Conservation (phyloP, 1,140 invertebrate species). For the Ips typographus region DNA sequence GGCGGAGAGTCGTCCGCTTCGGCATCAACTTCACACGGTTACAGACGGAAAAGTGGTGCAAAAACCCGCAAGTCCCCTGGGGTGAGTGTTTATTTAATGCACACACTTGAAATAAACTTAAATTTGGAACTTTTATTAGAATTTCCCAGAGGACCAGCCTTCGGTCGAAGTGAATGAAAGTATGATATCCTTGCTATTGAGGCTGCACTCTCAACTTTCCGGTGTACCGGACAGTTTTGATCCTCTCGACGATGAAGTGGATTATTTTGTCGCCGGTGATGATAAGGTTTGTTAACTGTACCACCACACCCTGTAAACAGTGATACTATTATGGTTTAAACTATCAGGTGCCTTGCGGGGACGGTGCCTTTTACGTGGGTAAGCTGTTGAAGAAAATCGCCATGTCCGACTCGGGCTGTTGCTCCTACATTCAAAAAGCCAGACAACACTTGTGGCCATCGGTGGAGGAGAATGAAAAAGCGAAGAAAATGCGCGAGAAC, state of each 20-base stretch:
- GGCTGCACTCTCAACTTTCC: slow-evolving; percentile 89
- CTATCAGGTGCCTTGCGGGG: slow-evolving; percentile 63
- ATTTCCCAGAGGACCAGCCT: slow-evolving; percentile 50
- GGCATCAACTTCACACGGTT: slow-evolving; percentile 53
- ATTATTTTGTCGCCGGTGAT: slow-evolving; percentile 36
- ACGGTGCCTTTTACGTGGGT: slow-evolving; percentile 84
- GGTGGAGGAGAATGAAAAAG: slow-evolving; percentile 74
- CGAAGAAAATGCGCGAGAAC: slow-evolving; percentile 69
- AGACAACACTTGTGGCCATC: slow-evolving; percentile 74
- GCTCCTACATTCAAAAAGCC: slow-evolving; percentile 56
- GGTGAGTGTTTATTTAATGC: slow-evolving; percentile 10
- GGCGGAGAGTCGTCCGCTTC: slow-evolving; percentile 52
- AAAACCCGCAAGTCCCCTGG: slow-evolving; percentile 30
- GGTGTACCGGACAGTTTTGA: slow-evolving; percentile 78
- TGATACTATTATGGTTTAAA: slow-evolving; percentile 27
- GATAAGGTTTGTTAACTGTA: slow-evolving; percentile 34
- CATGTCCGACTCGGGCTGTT: slow-evolving; percentile 68
- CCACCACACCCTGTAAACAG: slow-evolving; percentile 30
- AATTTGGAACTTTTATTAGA: slow-evolving; percentile 28
- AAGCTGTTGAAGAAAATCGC: slow-evolving; percentile 74
- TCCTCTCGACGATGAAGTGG: slow-evolving; percentile 55
- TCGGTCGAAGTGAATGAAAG: slow-evolving; percentile 80
- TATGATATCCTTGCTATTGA: slow-evolving; percentile 86
- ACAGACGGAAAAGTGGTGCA: slow-evolving; percentile 38
- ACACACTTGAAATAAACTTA: background rate